Base-by-base conservation (phyloP, 2,113 vertebrate genomes). In the Globicephala melas region DNA sequence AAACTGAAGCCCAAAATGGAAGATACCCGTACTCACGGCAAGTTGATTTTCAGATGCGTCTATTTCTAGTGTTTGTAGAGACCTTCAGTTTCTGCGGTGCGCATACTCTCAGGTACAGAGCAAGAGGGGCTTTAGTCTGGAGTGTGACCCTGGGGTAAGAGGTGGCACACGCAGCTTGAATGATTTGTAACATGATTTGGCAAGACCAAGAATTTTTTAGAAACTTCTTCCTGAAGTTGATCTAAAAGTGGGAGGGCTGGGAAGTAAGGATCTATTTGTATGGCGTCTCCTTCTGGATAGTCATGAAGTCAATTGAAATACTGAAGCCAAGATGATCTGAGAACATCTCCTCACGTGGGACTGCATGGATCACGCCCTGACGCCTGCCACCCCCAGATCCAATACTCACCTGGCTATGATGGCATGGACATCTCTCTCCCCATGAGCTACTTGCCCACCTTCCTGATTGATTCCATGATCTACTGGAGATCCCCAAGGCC, bases 321-420 rank as follows among this genome's bases (percentile, higher is more conserved):
- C 0, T 67, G 5, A 3, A 9, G 0, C 5, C 25, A 20, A 6
- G 0, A 0, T 53, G 2, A n/a, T 3, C 12, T 1, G 0, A 50
- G 3, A 28, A 92, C 60, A 76, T 98, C 3, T 31, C 81, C 25
- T n/a, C 44, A 33, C 88, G 89, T 99, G 99, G 96, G 99, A 98
- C 91, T 99, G 99, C 87, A 99, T 99, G 99, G 98, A 99, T 94
- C 99, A 99, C 4, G 99, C 99, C 0, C 97, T 99, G 91, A 99
- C 0, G 98, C 99, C 36, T 96, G 95, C 28, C 97, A 99, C 95
- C 99, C 99, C 10, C 98, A 98, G 70, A 99, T 98, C 5, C 97
- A 98, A 41, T 99, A 99, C 4, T 31, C 95, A 36, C 97, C 98
- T 20, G 99, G 99, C 86, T 99, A 99, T 99, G 99, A 99, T 31